Conservation (phyloP, 2,113 vertebrate species). For the Athene noctua region DNA sequence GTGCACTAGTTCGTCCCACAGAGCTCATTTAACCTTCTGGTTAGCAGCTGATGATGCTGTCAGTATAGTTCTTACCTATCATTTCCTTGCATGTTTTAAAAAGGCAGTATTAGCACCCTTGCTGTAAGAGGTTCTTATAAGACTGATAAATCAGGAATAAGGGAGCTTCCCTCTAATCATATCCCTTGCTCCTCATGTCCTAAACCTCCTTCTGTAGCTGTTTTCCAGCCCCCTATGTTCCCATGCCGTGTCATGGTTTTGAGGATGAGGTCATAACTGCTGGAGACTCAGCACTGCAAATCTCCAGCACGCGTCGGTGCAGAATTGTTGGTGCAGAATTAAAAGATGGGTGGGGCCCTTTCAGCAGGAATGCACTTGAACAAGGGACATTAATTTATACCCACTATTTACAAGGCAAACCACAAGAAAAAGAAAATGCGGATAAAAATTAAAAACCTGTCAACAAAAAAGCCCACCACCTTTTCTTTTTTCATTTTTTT, state of each 20-base stretch:
- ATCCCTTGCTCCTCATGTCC: background rate
- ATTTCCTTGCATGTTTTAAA: background rate
- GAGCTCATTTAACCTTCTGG: background rate
- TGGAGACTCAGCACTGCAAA: background rate
- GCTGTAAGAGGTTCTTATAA: background rate
- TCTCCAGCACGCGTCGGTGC: background rate
- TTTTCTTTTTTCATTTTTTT: background rate
- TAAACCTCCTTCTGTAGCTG: background rate
- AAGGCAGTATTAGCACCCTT: fast-evolving
- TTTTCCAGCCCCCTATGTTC: background rate
- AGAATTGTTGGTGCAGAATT: background rate
- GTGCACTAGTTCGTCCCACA: background rate
- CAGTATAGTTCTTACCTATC: background rate
- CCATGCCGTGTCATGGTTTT: background rate
- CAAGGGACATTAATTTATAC: background rate
- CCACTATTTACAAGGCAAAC: background rate
- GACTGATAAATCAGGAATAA: background rate
- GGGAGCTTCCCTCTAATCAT: background rate
- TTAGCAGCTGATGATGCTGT: background rate
- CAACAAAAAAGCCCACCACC: background rate
- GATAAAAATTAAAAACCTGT: background rate
- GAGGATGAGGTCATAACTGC: background rate
- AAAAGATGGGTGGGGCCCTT: background rate
- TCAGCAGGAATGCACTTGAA: background rate
- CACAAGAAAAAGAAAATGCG: background rate